These are phyloP conservation scores for Triops cancriformis DNA, from an alignment of 1,140 invertebrate genomes.

Conservation along the genomic window DNA sequence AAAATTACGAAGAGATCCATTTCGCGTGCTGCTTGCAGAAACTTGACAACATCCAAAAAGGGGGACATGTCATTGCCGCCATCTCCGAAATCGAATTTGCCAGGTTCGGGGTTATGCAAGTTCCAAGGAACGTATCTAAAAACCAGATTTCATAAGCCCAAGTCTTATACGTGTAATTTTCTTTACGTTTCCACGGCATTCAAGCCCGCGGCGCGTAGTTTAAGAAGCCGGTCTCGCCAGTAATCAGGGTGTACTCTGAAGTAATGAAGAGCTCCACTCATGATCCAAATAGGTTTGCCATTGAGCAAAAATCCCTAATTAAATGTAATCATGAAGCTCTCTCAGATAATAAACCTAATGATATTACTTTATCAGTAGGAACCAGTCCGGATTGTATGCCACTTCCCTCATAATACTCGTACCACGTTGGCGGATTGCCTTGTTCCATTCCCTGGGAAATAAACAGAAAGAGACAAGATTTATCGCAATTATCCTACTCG, in stretches of 20 bases:
- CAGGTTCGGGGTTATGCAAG: slow-evolving; percentile 43
- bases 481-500: neutral
- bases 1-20: slow-evolving; percentile 40
- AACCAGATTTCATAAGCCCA: neutral
- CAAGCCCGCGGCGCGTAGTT: slow-evolving; percentile 44
- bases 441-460: neutral
- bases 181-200: slow-evolving; percentile 46
- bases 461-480: neutral
- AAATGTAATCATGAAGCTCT: neutral
- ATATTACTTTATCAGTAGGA: slow-evolving; percentile 14
- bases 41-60: slow-evolving; percentile 32
- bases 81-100: slow-evolving; percentile 38
- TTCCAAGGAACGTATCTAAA: slow-evolving; percentile 49
- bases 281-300: slow-evolving; percentile 36
- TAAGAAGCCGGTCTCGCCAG: slow-evolving; percentile 47
- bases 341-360: neutral
- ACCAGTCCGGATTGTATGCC: slow-evolving; percentile 32
- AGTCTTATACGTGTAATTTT: too few species aligned
- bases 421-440: slow-evolving; percentile 29
- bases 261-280: slow-evolving; percentile 47
- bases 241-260: slow-evolving; percentile 45
- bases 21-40: slow-evolving; percentile 37
- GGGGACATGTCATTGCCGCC: slow-evolving; percentile 31
- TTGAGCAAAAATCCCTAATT: slow-evolving; percentile 36
- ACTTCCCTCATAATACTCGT: slow-evolving; percentile 35